phyloP scores from a whole-genome alignment of 2,113 vertebrate genomes.

The Lethenteron camtschaticum region DNA sequence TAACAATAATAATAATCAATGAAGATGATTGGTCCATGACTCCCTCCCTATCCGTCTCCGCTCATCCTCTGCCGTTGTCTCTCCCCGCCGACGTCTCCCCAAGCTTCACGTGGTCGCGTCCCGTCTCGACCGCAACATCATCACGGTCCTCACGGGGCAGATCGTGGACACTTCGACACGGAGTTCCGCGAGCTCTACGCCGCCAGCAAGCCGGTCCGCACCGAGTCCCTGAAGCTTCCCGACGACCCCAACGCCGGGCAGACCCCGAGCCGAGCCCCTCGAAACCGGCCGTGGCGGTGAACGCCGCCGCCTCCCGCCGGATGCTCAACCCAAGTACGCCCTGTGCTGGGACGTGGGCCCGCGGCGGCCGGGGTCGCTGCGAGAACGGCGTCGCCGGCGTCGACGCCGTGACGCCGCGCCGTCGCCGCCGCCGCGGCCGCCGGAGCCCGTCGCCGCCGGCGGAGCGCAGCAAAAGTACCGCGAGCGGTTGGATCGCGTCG shows the following conservation, averaged over 20 bases:
- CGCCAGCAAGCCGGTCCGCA: conserved; percentile 41
- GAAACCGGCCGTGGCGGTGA: conserved; percentile 20
- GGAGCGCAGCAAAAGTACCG: too few species aligned
- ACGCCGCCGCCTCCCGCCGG: conserved; percentile 53
- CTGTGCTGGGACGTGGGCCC: conserved; percentile 22
- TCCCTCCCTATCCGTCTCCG: too few species aligned
- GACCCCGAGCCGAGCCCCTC: conserved; percentile 20
- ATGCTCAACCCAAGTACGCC: conserved; percentile 64
- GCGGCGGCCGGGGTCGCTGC: too few species aligned
- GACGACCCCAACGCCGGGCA: conserved; percentile 17
- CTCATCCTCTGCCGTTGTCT: too few species aligned
- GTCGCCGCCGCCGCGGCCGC: too few species aligned
- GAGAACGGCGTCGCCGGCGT: too few species aligned
- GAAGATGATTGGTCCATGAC: too few species aligned
- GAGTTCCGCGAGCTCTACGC: conserved; percentile 83
- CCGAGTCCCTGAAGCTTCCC: conserved; percentile 12
- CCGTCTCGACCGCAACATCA: conserved; percentile 61
- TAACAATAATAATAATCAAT: too few species aligned
- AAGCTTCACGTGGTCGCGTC: conserved; percentile 73
- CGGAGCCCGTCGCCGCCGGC: too few species aligned
- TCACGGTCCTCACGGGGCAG: conserved; percentile 63
- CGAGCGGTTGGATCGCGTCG: too few species aligned
- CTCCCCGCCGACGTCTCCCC: conserved; percentile 7
- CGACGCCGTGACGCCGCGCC: too few species aligned
- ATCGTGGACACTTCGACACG: conserved; percentile 54